phyloP scores from a whole-genome alignment of 2,797 vertebrate species.

The Ctenochaetus hawaiiensis region DNA sequence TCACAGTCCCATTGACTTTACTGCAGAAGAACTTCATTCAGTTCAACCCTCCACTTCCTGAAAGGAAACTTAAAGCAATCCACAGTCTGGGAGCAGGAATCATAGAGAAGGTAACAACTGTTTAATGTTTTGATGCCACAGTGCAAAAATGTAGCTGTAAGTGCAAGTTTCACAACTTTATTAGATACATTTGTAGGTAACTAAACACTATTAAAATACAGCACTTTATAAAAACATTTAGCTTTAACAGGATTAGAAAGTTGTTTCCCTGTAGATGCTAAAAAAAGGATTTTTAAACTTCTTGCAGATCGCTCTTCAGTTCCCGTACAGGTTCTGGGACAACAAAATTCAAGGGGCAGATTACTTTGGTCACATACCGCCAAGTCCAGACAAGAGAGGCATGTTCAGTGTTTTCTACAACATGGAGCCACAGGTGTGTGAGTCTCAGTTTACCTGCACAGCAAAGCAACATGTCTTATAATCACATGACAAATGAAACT shows the following conservation, averaged over 20 bases:
- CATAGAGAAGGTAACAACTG: constrained; percentile 92
- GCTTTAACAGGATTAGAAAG: not conserved
- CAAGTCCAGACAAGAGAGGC: constrained; percentile 90
- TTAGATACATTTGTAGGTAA: no score
- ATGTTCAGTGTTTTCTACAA: constrained; percentile 98
- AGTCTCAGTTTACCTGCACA: no score
- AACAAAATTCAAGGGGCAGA: constrained; percentile 95
- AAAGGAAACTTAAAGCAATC: constrained; percentile 97
- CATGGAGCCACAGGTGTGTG: constrained; percentile 92
- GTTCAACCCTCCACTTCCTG: constrained; percentile 91
- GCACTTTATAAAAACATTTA: no score
- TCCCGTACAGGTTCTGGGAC: constrained; percentile 97
- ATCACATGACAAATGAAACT: not conserved
- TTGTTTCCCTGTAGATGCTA: not conserved
- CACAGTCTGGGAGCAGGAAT: constrained; percentile 95
- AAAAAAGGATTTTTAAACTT: not conserved
- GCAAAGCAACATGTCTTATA: no score
- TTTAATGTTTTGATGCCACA: no score
- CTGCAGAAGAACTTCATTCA: constrained; percentile 93
- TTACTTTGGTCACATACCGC: constrained; percentile 94
- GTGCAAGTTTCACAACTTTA: no score
- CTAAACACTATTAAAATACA: no score
- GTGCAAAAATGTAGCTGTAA: no score
- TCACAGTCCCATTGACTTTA: constrained; percentile 92
- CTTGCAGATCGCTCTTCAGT: constrained; percentile 93